These are phyloP conservation scores for Oxytorus armatus DNA, from an alignment of 2,888 invertebrate species.

Conservation along the genomic window DNA sequence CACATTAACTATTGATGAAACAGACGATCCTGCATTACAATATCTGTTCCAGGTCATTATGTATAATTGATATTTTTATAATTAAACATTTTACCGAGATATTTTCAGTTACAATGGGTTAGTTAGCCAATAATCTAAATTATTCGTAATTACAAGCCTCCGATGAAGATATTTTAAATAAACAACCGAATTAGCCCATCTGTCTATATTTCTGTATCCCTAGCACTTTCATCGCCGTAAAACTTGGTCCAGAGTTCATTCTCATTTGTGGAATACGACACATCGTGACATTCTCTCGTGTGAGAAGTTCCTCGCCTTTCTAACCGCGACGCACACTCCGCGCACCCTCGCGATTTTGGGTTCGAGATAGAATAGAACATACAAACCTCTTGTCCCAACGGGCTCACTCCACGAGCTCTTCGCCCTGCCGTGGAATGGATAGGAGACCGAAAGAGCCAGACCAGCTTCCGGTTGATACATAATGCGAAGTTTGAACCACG, in stretches of 20 bases:
- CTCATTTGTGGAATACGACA: slow-evolving; percentile 1
- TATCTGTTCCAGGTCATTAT: too few species aligned
- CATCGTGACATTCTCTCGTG: slow-evolving; percentile 18
- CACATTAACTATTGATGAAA: too few species aligned
- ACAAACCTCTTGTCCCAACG: slow-evolving; percentile 29
- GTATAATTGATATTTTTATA: too few species aligned
- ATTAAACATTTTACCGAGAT: too few species aligned
- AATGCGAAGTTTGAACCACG: slow-evolving; percentile 74
- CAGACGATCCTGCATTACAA: too few species aligned
- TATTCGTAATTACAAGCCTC: background rate
- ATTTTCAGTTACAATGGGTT: background rate
- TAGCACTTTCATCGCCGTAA: slow-evolving; percentile 6
- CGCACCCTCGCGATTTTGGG: slow-evolving; percentile 37
- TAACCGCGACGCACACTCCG: slow-evolving; percentile 34
- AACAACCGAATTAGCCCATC: background rate
- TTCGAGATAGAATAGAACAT: slow-evolving; percentile 23
- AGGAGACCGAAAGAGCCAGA: slow-evolving; percentile 55
- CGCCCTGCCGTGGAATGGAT: slow-evolving; percentile 56
- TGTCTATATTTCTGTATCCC: background rate
- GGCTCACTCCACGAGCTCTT: slow-evolving; percentile 28
- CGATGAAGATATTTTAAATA: background rate
- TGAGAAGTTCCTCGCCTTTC: slow-evolving; percentile 33
- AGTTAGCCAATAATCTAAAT: background rate
- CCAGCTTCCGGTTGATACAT: slow-evolving; percentile 75
- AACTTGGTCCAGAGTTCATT: slow-evolving; percentile 11